Base-by-base conservation (phyloP, 2,888 invertebrate genomes). In the Tineola bisselliella region DNA sequence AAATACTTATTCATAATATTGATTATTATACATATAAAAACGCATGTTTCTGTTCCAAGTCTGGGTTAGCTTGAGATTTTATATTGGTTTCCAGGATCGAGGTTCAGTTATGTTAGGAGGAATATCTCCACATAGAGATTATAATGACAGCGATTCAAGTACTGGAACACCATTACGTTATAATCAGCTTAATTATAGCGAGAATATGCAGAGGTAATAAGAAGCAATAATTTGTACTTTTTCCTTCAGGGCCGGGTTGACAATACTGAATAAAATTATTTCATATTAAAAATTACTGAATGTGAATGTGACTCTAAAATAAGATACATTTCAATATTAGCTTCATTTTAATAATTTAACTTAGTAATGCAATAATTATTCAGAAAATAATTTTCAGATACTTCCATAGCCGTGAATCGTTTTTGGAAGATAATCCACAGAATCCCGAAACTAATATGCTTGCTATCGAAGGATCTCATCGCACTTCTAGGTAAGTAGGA, bases 121-220 rank as follows among this genome's bases (percentile, higher is more conserved):
- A 70, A 94, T 95, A 67, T 95, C 94, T 0, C 94, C 94, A 0
- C 94, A 94, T 74, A 93, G 94, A 69, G 94, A 94, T 61, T 91
- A 91, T 73, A 91, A 89, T 68, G 93, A 93, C 68, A 92, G 93
- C 77, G 93, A 93, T 76, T 92, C 93, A 11, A 93, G 94, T 25
- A 91, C 91, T 0, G 94, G 69, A 5, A 93, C 94, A 0, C 93
- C 92, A 0, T 91, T 94, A 8, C 95, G 93, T 71, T 96, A 96
- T 83, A 93, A 91, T 70, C 94, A 94, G 72, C 87, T 95, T 8
- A 96, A 95, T 77, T 95, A 93, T 73, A 93, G 93, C 68, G 94
- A 95, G 69, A 96, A 93, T 69, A 81, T 94, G 64, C 90, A 92
- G 71, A 88, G 92, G 87, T 91, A 68, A 56, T 25, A 4, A 25